Base-by-base conservation (phyloP, 2,888 invertebrate species). In the Nomada hirtipes region DNA sequence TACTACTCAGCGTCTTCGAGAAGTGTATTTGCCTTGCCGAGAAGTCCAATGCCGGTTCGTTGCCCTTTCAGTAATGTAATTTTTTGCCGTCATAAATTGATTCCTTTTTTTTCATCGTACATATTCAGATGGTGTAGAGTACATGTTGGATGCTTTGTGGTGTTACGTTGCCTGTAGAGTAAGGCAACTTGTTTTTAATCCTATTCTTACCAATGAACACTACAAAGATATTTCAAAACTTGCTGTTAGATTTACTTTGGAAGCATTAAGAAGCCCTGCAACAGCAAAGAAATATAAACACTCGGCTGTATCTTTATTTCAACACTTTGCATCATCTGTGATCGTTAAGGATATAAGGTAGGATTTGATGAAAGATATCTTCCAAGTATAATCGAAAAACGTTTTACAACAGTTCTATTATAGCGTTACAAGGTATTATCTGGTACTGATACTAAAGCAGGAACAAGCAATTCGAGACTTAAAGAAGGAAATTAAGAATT, bases 281-380 rank as follows among this genome's bases (percentile, higher is more conserved):
- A 89, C 69, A 47, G 91, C 93, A 7, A 90, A 91, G 72, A 89
- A 89, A 47, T 82, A 93, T 44, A 89, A 90, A 44, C 93, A 94
- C 72, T 91, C 93, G 3, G 88, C 91, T 18, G 63, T 64, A 7
- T 91, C 91, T 26, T 88, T 94, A 13, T 94, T 93, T 83, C 89
- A 91, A 57, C 93, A 93, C 72, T 93, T 93, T 61, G 88, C 91
- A 11, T 89, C 91, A 4, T 92, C 93, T 3, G 75, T 91, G 11
- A 90, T 92, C 73, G 90, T 93, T 9, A 93, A 92, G 87, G 93
- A 94, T 74, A 85, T 90, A 26, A 91, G 91, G 93, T 93, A 83
- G 69, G 18, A 36, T 36, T 36, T 36, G 36, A 44, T 2, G 10
- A 57, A 10, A 13, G 42, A 55, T 23, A 57, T 10, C n/a, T 42